Percentiles rank a stretch among this genome's conserved stretches.
These are phyloP conservation scores for Emmelina monodactyla DNA, from an alignment of 2,888 invertebrate genomes.

Conservation along the genomic window DNA sequence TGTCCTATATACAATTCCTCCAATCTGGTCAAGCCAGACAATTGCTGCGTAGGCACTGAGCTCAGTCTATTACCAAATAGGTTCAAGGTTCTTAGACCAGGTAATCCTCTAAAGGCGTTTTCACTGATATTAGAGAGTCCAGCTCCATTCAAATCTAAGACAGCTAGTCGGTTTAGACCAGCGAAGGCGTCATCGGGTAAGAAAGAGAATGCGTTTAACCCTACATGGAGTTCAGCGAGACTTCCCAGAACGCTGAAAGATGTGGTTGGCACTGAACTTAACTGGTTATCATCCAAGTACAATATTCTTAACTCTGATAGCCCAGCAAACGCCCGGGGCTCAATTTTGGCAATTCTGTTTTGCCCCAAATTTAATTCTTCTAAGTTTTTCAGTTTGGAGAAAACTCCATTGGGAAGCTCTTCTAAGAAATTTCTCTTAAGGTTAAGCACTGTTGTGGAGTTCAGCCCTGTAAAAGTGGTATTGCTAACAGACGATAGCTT, in stretches of 20 bases:
- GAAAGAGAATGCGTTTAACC: slow-evolving; percentile 80
- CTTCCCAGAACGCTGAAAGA: slow-evolving; percentile 77
- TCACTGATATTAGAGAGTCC: slow-evolving; percentile 81
- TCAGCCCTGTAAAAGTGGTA: slow-evolving; percentile 80
- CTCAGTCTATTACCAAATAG: slow-evolving; percentile 81
- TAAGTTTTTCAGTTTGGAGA: slow-evolving; percentile 75
- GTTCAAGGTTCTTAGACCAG: slow-evolving; percentile 77
- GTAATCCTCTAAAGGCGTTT: slow-evolving; percentile 77
- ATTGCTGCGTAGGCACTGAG: slow-evolving; percentile 77
- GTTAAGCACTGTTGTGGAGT: slow-evolving; percentile 80
- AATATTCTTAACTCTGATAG: slow-evolving; percentile 78
- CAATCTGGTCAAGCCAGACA: slow-evolving; percentile 74
- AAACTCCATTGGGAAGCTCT: slow-evolving; percentile 77
- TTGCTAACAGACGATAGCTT: slow-evolving; percentile 83
- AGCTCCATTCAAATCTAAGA: slow-evolving; percentile 82
- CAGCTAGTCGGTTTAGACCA: slow-evolving; percentile 76
- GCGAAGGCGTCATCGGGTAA: slow-evolving; percentile 81
- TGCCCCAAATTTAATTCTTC: slow-evolving; percentile 87
- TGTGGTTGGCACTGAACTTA: slow-evolving; percentile 78
- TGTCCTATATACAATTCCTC: slow-evolving; percentile 85
- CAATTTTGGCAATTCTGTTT: slow-evolving; percentile 83
- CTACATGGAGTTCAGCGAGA: slow-evolving; percentile 84
- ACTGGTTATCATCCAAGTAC: slow-evolving; percentile 84
- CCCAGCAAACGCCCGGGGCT: slow-evolving; percentile 79
- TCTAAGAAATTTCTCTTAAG: slow-evolving; percentile 83